Evolutionary conservation across 2,797 vertebrate genomes (phyloP), one percentile per base, ranked within the genome.

Genomic region (Pseudocheirus occidentalis): DNA sequence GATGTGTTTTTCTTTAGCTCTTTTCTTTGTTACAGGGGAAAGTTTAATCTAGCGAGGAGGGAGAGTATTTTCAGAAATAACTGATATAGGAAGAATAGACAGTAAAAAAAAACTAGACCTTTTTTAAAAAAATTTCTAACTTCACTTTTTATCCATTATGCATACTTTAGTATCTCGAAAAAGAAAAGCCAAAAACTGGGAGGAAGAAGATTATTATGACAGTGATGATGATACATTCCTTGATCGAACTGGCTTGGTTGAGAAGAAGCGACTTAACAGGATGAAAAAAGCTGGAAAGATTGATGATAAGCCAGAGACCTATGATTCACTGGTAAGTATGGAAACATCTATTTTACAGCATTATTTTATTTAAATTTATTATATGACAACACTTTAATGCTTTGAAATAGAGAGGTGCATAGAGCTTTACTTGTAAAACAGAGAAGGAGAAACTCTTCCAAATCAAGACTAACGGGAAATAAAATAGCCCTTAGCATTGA

Each of bases 221-320:
- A 99, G 99, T 6, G 99, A 99, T 1, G 99, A 99, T 7, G 99
- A 99, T 98, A 99, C 99, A 9, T 99, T 99, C 97, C 99, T 99
- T 31, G 99, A 99, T 97, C 98, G 99, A 57, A 99, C 99, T 0
- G 99, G 99, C 73, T 98, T 99, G 0, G 99, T 99, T 91, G 99
- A 99, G 98, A 99, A 98, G 98, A 99, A 99, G 98, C 99, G 99
- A 90, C 98, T 99, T 90, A 99, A 99, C 94, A 98, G 99, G 66
- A 99, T 99, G 99, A 99, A 99, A 96, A 99, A 99, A 98, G 99
- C 99, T 9, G 99, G 99, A 56, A 99, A 99, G 98, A 99, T 99
- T 53, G 99, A 99, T 81, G 99, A 99, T 97, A 99, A 99, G 90
- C 99, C 99, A 0, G 99, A 99, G 95, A 99, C 99, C 4, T 99